Conservation (phyloP, 2,888 invertebrate genomes). For the Acronicta alni region DNA sequence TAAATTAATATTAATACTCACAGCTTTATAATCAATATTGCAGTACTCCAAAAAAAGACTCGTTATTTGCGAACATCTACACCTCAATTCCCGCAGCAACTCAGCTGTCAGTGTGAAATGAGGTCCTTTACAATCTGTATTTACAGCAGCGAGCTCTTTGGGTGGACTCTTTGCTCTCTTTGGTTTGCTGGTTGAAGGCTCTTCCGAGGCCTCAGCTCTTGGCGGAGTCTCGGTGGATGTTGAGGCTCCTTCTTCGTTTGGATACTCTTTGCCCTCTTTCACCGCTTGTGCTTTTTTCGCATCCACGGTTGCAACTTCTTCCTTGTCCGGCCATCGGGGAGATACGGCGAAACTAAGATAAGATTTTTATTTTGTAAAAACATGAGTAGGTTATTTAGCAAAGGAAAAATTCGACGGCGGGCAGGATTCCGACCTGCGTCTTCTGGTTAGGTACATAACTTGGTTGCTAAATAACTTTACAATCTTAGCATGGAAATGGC, state of each 20-base stretch:
- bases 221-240: background rate
- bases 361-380: too few species aligned
- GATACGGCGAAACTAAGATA: slow-evolving; percentile 33
- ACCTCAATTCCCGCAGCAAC: slow-evolving; percentile 69
- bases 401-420: too few species aligned
- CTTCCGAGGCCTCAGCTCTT: background rate
- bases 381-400: too few species aligned
- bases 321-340: slow-evolving; percentile 49
- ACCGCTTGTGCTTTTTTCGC: background rate
- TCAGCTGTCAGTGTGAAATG: slow-evolving; percentile 68
- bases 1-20: slow-evolving; percentile 60
- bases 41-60: slow-evolving; percentile 86
- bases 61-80: slow-evolving; percentile 76
- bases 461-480: too few species aligned
- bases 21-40: slow-evolving; percentile 83
- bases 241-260: background rate
- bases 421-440: too few species aligned
- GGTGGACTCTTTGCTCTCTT: too few species aligned
- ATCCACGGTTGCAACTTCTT: slow-evolving; percentile 15
- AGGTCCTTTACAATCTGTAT: slow-evolving; percentile 62
- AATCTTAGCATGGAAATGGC: too few species aligned
- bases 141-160: background rate
- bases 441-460: too few species aligned
- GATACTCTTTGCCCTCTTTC: background rate
- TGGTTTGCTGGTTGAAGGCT: background rate